Base-by-base conservation (phyloP, 2,113 vertebrate species). In the Microcebus ravelobensis region DNA sequence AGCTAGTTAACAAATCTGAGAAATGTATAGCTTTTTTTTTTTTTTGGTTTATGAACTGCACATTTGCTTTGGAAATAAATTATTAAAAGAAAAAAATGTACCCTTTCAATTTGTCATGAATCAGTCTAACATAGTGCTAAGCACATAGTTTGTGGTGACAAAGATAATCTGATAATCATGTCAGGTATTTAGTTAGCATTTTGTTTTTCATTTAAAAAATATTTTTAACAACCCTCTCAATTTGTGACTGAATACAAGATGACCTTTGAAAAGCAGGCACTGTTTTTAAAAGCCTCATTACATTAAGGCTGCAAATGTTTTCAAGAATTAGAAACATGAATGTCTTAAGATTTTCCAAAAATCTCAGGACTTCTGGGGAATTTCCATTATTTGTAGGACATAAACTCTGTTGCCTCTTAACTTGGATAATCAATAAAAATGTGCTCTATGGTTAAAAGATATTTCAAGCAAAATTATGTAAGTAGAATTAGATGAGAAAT, bases 301-400 rank as follows among this genome's bases (percentile, higher is more conserved):
- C 3, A 10, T 71, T 68, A 85, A 92, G 20, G 55, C 67, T 92
- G n/a, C 2, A 42, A 84, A 91, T 93, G 29, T 48, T 96, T 95
- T 92, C 67, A 96, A 90, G 87, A 95, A 79, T 91, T 87, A 91
- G 42, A 96, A 97, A 68, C 36, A 95, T 13, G 36, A 76, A 74
- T 27, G 34, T 80, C 84, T 81, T 91, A 96, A 81, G 68, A 68
- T 84, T 97, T 95, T 83, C 42, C 45, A 61, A 90, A 87, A 92
- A 52, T 70, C 68, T 83, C 70, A 87, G 95, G 71, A 90, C 76
- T 98, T 97, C 81, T 97, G 94, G 92, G 92, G 97, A 96, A 94
- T 97, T 97, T 97, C 97, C 96, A 92, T 52, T 45, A 90, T 61
- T 90, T 45, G 2, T 55, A 79, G 52, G 25, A 81, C 17, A 65